These are phyloP conservation scores for Dione vanillae DNA, from an alignment of 2,888 invertebrate species.

Conservation along the genomic window DNA sequence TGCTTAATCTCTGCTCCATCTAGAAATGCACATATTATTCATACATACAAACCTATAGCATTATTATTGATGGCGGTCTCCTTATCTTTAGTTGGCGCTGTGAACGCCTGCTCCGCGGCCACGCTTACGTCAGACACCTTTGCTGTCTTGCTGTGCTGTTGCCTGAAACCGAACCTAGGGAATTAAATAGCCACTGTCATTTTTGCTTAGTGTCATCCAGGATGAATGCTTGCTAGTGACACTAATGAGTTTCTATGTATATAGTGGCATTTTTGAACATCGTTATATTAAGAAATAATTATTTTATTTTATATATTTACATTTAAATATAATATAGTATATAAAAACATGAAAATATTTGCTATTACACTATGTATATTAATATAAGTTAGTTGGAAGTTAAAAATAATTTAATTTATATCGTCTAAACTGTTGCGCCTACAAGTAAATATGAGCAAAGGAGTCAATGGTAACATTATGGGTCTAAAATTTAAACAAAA, in stretches of 20 bases:
- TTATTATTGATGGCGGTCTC: constrained; percentile 82
- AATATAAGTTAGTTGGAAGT: neutral
- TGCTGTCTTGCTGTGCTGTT: constrained; percentile 87
- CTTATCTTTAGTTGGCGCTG: constrained; percentile 72
- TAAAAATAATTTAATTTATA: neutral
- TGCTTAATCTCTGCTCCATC: neutral
- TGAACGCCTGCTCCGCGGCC: constrained; percentile 75
- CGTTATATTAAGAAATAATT: no score
- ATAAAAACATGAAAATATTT: no score
- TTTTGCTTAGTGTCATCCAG: constrained; percentile 27
- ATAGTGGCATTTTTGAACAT: neutral
- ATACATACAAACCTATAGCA: constrained; percentile 71
- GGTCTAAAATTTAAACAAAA: neutral
- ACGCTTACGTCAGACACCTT: constrained; percentile 86
- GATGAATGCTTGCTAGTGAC: constrained; percentile 17
- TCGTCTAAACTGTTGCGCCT: neutral
- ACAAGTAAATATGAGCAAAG: constrained; percentile 8
- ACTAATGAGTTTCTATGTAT: neutral
- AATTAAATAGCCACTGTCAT: constrained; percentile 51
- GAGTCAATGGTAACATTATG: neutral
- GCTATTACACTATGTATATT: neutral
- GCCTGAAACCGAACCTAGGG: constrained; percentile 89
- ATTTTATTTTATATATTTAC: no score
- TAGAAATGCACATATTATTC: neutral
- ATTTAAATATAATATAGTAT: no score